A percentile compares a stretch with the other conserved stretches of the same genome.
Conservation (phyloP, 2,888 invertebrate species). For the Acronicta leporina region DNA sequence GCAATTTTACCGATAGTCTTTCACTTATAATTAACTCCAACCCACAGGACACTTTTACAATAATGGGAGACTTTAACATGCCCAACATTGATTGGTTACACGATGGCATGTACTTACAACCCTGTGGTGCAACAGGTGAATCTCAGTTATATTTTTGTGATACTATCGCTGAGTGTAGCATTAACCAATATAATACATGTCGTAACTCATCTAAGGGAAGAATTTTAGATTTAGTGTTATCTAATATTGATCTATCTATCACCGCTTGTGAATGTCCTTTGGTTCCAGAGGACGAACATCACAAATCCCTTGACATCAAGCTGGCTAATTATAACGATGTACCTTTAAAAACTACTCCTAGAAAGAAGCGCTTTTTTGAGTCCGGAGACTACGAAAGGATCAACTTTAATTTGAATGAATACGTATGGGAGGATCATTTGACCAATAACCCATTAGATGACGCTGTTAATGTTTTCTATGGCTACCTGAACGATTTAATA, state of each 20-base stretch:
- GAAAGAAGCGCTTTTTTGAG: slow-evolving; percentile 2
- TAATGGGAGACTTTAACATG: slow-evolving; percentile 2
- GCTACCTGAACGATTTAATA: neutral
- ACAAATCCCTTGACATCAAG: neutral
- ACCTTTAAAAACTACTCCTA: neutral
- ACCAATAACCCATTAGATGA: neutral
- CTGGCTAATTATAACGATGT: neutral
- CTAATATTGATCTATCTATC: slow-evolving; percentile 1
- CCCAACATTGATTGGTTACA: slow-evolving; percentile 1
- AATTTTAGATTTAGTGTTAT: slow-evolving; percentile 2
- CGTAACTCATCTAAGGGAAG: neutral
- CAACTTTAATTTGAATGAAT: neutral
- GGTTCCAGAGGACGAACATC: neutral
- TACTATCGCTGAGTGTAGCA: neutral
- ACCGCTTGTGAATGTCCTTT: neutral
- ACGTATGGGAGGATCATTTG: neutral
- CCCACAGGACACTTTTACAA: slow-evolving; percentile 1
- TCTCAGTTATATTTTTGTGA: slow-evolving; percentile 1
- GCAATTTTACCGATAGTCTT: neutral
- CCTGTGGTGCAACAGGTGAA: slow-evolving; percentile 1
- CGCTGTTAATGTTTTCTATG: neutral
- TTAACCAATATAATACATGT: slow-evolving; percentile 1
- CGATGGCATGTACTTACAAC: neutral
- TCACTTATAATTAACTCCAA: neutral
- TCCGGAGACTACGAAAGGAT: neutral